Evolutionary conservation across 2,113 vertebrate genomes (phyloP), one percentile per base, ranked within the genome.

Genomic region (Chionomys nivalis): DNA sequence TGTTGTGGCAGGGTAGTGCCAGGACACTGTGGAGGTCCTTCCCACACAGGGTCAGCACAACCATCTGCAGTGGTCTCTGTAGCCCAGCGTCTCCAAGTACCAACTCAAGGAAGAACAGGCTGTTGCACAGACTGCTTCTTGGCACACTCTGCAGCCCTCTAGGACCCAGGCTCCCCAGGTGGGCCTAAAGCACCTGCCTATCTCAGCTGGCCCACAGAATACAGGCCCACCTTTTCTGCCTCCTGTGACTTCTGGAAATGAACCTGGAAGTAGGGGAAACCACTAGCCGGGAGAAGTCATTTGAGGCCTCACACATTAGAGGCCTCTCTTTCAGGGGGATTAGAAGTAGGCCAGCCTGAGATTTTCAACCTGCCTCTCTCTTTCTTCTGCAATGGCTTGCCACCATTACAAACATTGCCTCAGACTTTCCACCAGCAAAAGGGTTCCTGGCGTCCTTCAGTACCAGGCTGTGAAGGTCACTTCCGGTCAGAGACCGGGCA

Each of bases 211-310:
- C 39, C 68, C 58, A 28, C 21, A 77, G 61, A 44, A 47, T 63
- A 52, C 66, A 89, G 61, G 87, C n/a, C 89, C 58, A 83, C 55
- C 42, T 39, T 88, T 88, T 94, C 78, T 77, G 61, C 14, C 11
- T 82, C 86, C 23, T 81, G 8, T 89, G 85, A 76, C 85, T 26
- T 89, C 87, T 83, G 65, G 92, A 91, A 93, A 93, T 47, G 61
- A 89, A 86, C 52, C 66, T 21, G 1, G n/a, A 65, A 26, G 52
- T 42, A 16, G 26, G 39, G 89, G 61, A 61, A 75, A 87, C 0
- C 13, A 28, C 26, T 19, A 65, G 24, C 58, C 24, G 42, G 58
- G 13, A 44, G 58, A 65, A 44, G 2, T n/a, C 75, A 19, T 75
- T 78, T 73, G 55, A 58, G 77, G 61, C 75, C 66, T 82, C 3